Evolutionary conservation across 2,888 invertebrate genomes (phyloP), one percentile per base, ranked within the genome.

Genomic region (Drosophila ustulata): DNA sequence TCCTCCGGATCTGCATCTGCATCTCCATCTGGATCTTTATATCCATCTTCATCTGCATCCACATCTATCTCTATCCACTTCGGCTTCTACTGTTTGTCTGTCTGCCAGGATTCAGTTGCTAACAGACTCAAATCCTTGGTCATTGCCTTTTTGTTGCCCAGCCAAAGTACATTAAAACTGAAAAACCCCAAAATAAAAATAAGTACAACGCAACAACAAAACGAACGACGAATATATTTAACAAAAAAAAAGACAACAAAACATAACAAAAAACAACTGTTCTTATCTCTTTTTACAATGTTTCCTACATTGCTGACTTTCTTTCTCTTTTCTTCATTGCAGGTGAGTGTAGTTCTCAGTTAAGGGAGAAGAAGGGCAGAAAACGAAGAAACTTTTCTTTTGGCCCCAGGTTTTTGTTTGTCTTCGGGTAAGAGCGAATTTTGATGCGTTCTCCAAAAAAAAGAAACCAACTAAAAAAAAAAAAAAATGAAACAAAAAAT

Each of bases 271-370:
- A 30, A 26, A 51, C n/a, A 53, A 53, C 28, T 47, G 6, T 63
- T 41, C 47, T 62, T 62, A 47, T 47, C 55, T 56, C 1, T 11
- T 51, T 61, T 26, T 37, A 41, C 39, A 49, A 23, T 47, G 49
- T 43, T 23, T 46, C 51, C 37, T 6, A 43, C 6, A 6, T 61
- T 28, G 45, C 49, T 43, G 45, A 62, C 39, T 37, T 55, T 32
- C 28, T 5, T 61, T 53, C 46, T 49, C 34, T 8, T 13, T 6
- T 64, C 34, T 59, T 71, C 65, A 49, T 83, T 83, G 72, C 84
- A 83, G 82, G 82, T 87, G 79, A 83, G 87, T 83, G 71, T 69
- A 62, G 66, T 57, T 58, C 6, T 28, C 28, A 18, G 18, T 18
- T 18, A 1, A 18, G 18, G 50, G 41, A 34, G 32, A 30, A 26